Percentiles rank a stretch among this genome's conserved stretches.
These are phyloP conservation scores for Dicaeum eximium DNA, from an alignment of 2,113 vertebrate species.

Conservation along the genomic window DNA sequence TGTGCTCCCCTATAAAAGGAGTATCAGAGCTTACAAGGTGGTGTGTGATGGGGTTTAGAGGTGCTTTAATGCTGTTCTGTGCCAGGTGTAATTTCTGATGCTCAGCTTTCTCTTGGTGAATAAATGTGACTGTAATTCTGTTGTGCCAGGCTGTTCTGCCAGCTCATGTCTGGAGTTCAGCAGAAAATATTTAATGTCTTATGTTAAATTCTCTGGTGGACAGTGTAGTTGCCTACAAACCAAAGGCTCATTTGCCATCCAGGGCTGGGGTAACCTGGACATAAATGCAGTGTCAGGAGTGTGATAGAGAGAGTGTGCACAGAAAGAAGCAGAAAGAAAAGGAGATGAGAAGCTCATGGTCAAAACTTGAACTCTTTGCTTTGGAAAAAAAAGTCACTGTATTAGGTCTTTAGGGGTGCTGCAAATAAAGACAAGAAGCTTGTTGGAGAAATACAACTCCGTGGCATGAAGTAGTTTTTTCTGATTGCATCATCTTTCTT, in stretches of 20 bases:
- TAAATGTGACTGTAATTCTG: neutral
- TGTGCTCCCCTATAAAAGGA: neutral
- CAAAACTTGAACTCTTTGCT: neutral
- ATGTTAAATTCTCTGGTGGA: neutral
- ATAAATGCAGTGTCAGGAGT: neutral
- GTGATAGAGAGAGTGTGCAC: too few relatives aligned
- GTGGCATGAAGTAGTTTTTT: neutral
- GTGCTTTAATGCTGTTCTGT: neutral
- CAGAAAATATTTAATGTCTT: neutral
- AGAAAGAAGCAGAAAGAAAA: neutral
- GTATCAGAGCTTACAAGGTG: neutral
- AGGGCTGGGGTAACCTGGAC: neutral
- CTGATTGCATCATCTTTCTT: neutral
- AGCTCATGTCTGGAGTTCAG: neutral
- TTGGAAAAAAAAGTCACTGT: neutral
- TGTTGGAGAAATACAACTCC: neutral
- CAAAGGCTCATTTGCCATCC: neutral
- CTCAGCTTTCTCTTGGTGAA: neutral
- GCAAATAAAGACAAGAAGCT: neutral
- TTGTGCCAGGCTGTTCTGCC: neutral
- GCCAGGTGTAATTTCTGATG: neutral
- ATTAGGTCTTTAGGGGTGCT: neutral
- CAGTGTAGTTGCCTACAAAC: neutral
- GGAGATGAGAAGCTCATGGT: neutral
- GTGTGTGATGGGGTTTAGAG: neutral